A percentile compares a stretch with the other conserved stretches of the same genome.
phyloP scores from a whole-genome alignment of 2,113 vertebrate species.

The Phoenicopterus ruber region DNA sequence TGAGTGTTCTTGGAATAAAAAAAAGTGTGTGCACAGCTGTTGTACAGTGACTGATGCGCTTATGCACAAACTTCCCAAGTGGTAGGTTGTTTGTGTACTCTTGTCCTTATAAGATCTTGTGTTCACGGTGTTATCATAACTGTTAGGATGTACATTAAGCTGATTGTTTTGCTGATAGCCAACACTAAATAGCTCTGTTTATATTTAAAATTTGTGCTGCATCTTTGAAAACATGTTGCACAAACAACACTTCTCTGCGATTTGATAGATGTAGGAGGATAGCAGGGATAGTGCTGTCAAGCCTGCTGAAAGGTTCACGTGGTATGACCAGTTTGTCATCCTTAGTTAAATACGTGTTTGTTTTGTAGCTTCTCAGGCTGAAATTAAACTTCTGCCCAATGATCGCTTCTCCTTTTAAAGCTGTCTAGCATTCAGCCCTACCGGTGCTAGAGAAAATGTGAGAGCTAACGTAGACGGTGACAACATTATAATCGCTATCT shows the following conservation, averaged over 20 bases:
- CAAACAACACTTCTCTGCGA: neutral
- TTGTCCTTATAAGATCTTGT: neutral
- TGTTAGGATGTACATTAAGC: neutral
- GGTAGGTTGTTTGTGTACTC: neutral
- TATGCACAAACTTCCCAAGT: neutral
- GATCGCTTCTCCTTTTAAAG: neutral
- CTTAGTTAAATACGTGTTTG: neutral
- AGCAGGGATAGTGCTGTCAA: neutral
- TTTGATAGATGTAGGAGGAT: neutral
- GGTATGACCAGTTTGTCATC: constrained; percentile 13
- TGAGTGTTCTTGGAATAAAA: neutral
- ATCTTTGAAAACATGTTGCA: neutral
- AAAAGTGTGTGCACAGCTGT: neutral
- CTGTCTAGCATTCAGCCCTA: neutral
- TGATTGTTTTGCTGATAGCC: neutral
- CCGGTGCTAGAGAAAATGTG: neutral
- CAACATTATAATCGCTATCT: neutral
- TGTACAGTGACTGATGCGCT: neutral
- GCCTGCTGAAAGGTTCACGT: neutral
- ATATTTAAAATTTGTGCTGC: neutral
- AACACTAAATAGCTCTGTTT: neutral
- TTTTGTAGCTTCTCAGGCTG: neutral
- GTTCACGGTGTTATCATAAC: neutral
- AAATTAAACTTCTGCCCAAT: neutral
- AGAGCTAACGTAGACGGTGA: neutral